These are phyloP conservation scores for Tubulanus polymorphus DNA, from an alignment of 2,888 invertebrate genomes.

Conservation along the genomic window DNA sequence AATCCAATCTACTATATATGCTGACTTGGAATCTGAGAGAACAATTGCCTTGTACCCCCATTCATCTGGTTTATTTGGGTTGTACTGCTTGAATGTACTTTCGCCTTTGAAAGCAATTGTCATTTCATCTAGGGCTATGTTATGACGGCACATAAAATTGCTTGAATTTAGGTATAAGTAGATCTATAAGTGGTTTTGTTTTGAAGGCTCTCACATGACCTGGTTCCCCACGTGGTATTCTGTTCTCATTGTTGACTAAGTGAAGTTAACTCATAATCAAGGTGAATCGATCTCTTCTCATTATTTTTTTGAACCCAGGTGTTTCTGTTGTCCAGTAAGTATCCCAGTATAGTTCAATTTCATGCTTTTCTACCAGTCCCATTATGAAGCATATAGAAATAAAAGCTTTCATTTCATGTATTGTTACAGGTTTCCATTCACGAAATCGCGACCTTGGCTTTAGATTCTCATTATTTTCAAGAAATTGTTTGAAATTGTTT, in stretches of 20 bases:
- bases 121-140: background rate
- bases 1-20: background rate
- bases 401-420: no score
- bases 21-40: background rate
- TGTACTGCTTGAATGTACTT: background rate
- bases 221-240: background rate
- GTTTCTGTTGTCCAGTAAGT: no score
- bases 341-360: no score
- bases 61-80: background rate
- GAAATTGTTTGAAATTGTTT: no score
- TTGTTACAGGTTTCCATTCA: no score
- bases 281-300: constrained; percentile 15
- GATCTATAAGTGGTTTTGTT: background rate
- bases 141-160: background rate
- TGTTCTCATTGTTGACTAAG: constrained; percentile 15
- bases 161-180: background rate
- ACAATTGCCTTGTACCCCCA: background rate
- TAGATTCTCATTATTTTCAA: no score
- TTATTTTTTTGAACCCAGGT: no score
- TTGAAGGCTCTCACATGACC: background rate
- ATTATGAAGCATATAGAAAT: no score
- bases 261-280: constrained; percentile 14
- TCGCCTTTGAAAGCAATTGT: background rate
- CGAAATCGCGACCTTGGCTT: no score
- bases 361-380: no score